Evolutionary conservation across 1,140 invertebrate species (phyloP).

Genomic region (Bursaphelenchus mucronatus): DNA sequence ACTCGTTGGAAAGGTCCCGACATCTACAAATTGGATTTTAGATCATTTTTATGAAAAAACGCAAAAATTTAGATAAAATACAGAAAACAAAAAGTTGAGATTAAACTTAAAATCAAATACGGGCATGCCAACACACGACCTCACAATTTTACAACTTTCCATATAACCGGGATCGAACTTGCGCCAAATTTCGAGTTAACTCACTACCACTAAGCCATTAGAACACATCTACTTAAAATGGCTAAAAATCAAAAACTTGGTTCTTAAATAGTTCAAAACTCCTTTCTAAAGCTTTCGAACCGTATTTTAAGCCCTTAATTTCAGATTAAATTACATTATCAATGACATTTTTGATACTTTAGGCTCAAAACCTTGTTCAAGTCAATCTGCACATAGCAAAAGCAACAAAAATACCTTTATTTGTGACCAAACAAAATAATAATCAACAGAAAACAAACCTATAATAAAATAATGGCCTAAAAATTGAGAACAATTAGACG

Average conservation of each 20-base stretch:
- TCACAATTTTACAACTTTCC: neutral
- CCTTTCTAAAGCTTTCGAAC: too few relatives aligned
- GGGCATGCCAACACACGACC: neutral
- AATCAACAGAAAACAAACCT: too few relatives aligned
- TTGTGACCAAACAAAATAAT: too few relatives aligned
- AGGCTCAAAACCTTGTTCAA: too few relatives aligned
- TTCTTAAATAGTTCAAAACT: neutral
- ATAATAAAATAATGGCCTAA: too few relatives aligned
- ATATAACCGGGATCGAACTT: neutral
- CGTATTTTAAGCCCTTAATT: too few relatives aligned
- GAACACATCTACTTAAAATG: neutral
- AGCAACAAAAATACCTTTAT: too few relatives aligned
- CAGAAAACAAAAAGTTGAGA: neutral
- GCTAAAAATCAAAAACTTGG: neutral
- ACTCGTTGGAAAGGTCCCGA: slow-evolving; percentile 7
- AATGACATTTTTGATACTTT: too few relatives aligned
- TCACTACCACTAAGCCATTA: neutral
- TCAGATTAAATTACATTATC: too few relatives aligned
- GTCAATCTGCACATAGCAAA: too few relatives aligned
- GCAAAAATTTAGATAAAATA: neutral
- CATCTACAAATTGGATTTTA: slow-evolving; percentile 2
- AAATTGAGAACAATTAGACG: too few relatives aligned
- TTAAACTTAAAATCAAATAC: neutral
- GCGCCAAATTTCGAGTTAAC: neutral
- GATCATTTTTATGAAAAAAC: neutral